A percentile compares a stretch with the other conserved stretches of the same genome.
Conservation (phyloP, 2,797 vertebrate species). For the Nasua narica region DNA sequence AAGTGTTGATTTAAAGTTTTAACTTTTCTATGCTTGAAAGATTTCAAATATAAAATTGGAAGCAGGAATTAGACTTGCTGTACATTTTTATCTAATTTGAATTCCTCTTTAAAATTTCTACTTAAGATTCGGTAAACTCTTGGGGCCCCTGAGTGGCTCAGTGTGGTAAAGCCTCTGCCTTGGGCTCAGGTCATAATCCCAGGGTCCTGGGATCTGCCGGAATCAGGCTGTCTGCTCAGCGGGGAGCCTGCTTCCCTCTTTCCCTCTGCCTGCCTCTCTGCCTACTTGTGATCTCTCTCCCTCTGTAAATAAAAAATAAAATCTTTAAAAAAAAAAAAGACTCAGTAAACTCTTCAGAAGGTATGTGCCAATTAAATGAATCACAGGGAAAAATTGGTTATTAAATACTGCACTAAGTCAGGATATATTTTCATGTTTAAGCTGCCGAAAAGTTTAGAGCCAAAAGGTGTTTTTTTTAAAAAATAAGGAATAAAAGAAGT, state of each 20-base stretch:
- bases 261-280: too few species aligned
- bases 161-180: too few species aligned
- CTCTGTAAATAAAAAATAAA: too few species aligned
- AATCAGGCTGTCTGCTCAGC: too few species aligned
- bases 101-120: neutral
- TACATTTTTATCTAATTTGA: slow-evolving; percentile 15
- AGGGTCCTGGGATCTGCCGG: too few species aligned
- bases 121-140: neutral
- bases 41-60: neutral
- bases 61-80: slow-evolving; percentile 4
- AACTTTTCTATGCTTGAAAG: neutral
- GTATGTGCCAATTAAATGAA: slow-evolving; percentile 8
- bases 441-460: slow-evolving; percentile 9
- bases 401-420: neutral
- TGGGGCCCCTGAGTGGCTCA: neutral
- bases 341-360: neutral
- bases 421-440: slow-evolving; percentile 1
- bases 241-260: too few species aligned
- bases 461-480: neutral
- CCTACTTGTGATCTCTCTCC: too few species aligned
- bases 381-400: neutral
- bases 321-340: neutral
- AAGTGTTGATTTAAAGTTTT: slow-evolving; percentile 8
- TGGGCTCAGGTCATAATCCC: too few species aligned
- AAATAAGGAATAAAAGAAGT: neutral